phyloP scores from a whole-genome alignment of 2,113 vertebrate genomes.

The Pelobates fuscus region DNA sequence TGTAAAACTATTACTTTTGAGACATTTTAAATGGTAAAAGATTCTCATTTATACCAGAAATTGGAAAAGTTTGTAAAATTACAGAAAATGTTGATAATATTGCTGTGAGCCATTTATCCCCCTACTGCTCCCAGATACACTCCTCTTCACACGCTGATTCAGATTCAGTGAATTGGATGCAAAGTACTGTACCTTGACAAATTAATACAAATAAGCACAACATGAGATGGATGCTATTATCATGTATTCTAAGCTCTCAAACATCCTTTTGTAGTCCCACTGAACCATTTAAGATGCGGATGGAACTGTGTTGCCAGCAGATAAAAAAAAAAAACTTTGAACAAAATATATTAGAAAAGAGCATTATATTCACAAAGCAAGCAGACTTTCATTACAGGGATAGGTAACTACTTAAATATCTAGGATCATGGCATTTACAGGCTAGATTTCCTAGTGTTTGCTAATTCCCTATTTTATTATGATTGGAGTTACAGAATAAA shows the following conservation, averaged over 20 bases:
- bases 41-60: not conserved
- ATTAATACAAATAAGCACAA: constrained; percentile 22
- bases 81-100: constrained; percentile 25
- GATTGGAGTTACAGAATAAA: too few species aligned
- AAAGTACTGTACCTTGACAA: constrained; percentile 31
- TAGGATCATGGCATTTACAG: too few species aligned
- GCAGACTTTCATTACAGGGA: too few species aligned
- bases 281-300: constrained; percentile 33
- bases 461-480: too few species aligned
- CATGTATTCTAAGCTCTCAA: constrained; percentile 9
- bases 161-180: not conserved
- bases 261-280: constrained; percentile 9
- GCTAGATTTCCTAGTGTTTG: too few species aligned
- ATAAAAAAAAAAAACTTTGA: not conserved
- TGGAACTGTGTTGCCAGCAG: constrained; percentile 7
- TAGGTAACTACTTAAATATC: too few species aligned
- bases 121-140: constrained; percentile 24
- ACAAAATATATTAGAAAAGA: too few species aligned
- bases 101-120: constrained; percentile 18
- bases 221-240: constrained; percentile 24
- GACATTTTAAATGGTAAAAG: not conserved
- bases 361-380: too few species aligned
- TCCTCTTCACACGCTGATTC: constrained; percentile 17
- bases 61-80: not conserved
- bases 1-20: not conserved